A percentile compares a stretch with the other conserved stretches of the same genome.
Conservation (phyloP, 2,888 invertebrate species). For the Drosophila prolongata region DNA sequence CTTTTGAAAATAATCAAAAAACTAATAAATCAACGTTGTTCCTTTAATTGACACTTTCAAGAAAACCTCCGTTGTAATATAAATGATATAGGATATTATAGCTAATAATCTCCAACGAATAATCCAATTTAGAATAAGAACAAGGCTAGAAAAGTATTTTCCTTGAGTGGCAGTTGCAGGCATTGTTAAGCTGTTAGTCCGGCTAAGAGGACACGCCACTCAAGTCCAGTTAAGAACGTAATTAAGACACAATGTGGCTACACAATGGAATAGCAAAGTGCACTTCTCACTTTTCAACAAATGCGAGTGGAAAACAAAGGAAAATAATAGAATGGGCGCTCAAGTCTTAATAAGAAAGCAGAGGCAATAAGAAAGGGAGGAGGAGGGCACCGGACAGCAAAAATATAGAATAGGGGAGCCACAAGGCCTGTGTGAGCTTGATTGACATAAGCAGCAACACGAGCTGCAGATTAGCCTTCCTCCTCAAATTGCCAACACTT, state of each 20-base stretch:
- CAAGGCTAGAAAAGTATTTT: conserved; percentile 23
- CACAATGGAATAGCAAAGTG: conserved; percentile 61
- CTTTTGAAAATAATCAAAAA: too few species aligned
- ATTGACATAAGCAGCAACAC: conserved; percentile 50
- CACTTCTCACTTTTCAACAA: conserved; percentile 64
- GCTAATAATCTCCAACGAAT: conserved; percentile 17
- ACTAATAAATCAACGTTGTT: too few species aligned
- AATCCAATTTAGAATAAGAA: conserved; percentile 20
- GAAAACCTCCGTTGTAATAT: not conserved
- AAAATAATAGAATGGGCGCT: conserved; percentile 48
- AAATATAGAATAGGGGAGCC: conserved; percentile 11
- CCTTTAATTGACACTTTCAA: not conserved
- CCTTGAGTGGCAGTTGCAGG: conserved; percentile 39
- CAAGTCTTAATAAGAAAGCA: conserved; percentile 51
- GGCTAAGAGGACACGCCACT: conserved; percentile 49
- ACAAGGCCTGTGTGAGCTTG: conserved; percentile 22
- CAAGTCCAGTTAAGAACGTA: conserved; percentile 57
- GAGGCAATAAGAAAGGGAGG: not conserved
- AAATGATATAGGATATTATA: not conserved
- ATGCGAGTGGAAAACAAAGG: conserved; percentile 53
- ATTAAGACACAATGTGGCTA: conserved; percentile 71
- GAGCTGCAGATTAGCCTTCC: conserved; percentile 58
- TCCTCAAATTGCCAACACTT: conserved; percentile 34
- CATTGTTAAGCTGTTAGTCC: conserved; percentile 52
- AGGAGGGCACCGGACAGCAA: conserved; percentile 2